phyloP scores from a whole-genome alignment of 1,140 invertebrate genomes.

The Aradophagus sp. region DNA sequence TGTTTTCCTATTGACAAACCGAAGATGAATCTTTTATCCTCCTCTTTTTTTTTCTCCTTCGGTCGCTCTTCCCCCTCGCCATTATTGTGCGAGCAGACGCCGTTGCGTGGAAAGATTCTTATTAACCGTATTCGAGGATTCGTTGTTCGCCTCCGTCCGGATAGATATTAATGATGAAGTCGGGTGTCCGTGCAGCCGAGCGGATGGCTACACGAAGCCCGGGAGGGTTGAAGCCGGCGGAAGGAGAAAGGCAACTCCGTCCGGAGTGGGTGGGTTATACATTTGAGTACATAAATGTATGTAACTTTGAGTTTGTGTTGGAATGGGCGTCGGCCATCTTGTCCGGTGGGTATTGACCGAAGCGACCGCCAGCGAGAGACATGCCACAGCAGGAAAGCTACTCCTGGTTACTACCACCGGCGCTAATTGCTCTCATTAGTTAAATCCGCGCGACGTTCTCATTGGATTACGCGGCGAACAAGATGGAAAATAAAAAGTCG shows the following conservation, averaged over 20 bases:
- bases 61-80: no score
- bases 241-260: conserved; percentile 70
- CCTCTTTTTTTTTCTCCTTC: no score
- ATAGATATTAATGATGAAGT: conserved; percentile 71
- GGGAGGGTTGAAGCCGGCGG: conserved; percentile 66
- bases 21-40: no score
- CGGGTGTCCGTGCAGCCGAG: conserved; percentile 70
- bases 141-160: conserved; percentile 57
- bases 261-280: conserved; percentile 72
- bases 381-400: conserved; percentile 69
- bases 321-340: conserved; percentile 76
- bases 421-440: conserved; percentile 74
- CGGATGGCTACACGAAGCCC: conserved; percentile 61
- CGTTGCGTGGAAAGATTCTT: conserved; percentile 36
- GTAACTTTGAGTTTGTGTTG: conserved; percentile 75
- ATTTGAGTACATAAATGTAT: conserved; percentile 76
- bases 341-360: conserved; percentile 77
- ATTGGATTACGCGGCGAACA: conserved; percentile 55
- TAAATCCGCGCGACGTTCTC: conserved; percentile 63
- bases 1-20: no score
- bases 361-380: conserved; percentile 72
- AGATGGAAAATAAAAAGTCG: conserved; percentile 46
- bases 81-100: conserved; percentile 16
- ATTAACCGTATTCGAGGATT: conserved; percentile 54
- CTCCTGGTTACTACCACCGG: conserved; percentile 69